Base-by-base conservation (phyloP, 2,888 invertebrate genomes). In the Caenorhabditis macrosperma region DNA sequence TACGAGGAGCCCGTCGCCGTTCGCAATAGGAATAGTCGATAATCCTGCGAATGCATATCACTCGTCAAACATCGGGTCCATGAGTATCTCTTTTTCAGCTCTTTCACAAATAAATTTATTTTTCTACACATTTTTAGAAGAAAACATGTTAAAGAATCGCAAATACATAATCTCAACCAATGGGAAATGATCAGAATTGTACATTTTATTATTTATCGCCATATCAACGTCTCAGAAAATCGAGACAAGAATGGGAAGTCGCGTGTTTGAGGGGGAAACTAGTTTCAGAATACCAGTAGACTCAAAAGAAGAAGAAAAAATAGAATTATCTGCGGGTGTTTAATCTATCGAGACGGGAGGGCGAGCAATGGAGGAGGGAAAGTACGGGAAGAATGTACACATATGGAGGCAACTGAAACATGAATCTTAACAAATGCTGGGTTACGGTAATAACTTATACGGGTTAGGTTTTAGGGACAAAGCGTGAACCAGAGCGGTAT, bases 221-320 rank as follows among this genome's bases (percentile, higher is more conserved):
- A 46, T 30, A 54, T 55, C 59, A 59, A 7, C 26, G 50, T 26
- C 38, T 57, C 57, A 20, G 24, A 41, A 64, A 64, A 64, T 54
- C 35, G 63, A 46, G 66, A 55, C 20, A n/a, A 55, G 66, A 38
- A n/a, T 6, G 48, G 30, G 54, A n/a, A 17, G 38, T 22, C 2
- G 54, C 26, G 35, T 26, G 38, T 15, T 28, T 57, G 24, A 4
- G 44, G 54, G 38, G 26, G 26, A 12, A 72, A 63, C 71, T 72
- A 72, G 71, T 63, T 72, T 72, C 61, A 30, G 28, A 52, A 72
- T 72, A 72, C 71, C 71, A 71, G 71, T 71, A 71, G 61, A 55
- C 55, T 63, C 55, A 72, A 63, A 71, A 61, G 48, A 59, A 52
- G 50, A 46, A 35, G 48, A 54, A 22, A 44, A 48, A 30, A 71